Evolutionary conservation across 2,113 vertebrate species (phyloP).

Genomic region (Tragelaphus scriptus): DNA sequence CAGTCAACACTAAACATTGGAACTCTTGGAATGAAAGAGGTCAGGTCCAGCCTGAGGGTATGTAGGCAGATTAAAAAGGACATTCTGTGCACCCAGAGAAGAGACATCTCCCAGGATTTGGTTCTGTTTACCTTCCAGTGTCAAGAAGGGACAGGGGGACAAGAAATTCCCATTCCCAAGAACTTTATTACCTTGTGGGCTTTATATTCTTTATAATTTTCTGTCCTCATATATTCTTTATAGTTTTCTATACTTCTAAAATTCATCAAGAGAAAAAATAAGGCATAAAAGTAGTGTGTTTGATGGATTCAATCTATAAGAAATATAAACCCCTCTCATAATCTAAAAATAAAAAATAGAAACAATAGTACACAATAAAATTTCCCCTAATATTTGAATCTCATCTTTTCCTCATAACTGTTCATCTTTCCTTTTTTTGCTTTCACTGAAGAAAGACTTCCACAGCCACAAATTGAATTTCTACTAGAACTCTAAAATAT

Average conservation of each 20-base stretch:
- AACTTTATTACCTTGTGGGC: background rate
- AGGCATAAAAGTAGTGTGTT: background rate
- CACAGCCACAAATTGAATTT: background rate
- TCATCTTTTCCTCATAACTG: background rate
- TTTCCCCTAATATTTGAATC: background rate
- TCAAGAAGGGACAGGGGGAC: background rate
- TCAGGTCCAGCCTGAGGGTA: background rate
- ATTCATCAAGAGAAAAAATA: background rate
- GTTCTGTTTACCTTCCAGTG: background rate
- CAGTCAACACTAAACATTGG: background rate
- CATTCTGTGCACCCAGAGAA: background rate
- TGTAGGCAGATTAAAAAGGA: background rate
- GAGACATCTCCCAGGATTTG: background rate
- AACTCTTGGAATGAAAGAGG: background rate
- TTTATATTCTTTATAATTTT: background rate
- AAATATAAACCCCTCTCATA: background rate
- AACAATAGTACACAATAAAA: background rate
- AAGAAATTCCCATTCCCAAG: background rate
- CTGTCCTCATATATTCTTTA: background rate
- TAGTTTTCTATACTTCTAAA: background rate
- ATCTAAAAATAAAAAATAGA: background rate
- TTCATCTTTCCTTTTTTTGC: background rate
- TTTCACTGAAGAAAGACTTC: background rate
- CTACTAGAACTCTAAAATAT: background rate
- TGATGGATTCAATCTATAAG: background rate